Evolutionary conservation across 30 jellyfish, hydroid and myxozoan species (phyloP), one percentile per base, ranked within the genome.

Genomic region (Nemopilema nomurai): DNA sequence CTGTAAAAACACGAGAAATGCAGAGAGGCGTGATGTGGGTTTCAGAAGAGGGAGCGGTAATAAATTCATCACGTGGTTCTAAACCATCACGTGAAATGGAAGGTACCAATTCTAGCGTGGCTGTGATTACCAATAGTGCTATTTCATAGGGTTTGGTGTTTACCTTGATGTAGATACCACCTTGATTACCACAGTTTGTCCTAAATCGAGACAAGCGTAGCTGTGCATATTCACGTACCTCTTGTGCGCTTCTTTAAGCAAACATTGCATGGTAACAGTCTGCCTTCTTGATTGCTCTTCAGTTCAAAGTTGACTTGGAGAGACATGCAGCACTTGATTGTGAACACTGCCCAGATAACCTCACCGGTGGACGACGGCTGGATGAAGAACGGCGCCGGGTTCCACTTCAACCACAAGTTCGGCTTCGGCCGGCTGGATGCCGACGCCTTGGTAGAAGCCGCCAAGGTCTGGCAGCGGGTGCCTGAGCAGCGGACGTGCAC

Each of bases 381-480:
- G 99, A 77, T 87, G 74, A 87, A 69, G 28, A 96, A 96, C 84
- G 98, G 98, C 28, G 99, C 99, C 3, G 99, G 98, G 4, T 91
- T 90, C 63, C 99, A 96, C 69, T 96, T 87, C 89, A 96, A 96
- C 77, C 99, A 90, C 65, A 96, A 96, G 82, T 96, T 96, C 70
- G 99, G 99, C 0, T 96, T 96, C 72, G 99, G 99, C 17, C 82
- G 99, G 22, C 80, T 96, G 16, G 99, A 96, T 80, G 99, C 98
- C 23, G 92, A 73, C 32, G 97, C 96, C 21, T 30, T 96, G 88
- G 99, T 96, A 7, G 88, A 87, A 27, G 97, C 97, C 16, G 99
- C 99, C 8, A 85, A 78, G 69, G 49, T 62, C 69, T 95, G 99
- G 99, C 82, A 67, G 27, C 81, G 78, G 30, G 96, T 96, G 18